Percentiles rank a stretch among this genome's conserved stretches.
Evolutionary conservation across 2,797 vertebrate species (phyloP).

Genomic region (Distichodus sexfasciatus): DNA sequence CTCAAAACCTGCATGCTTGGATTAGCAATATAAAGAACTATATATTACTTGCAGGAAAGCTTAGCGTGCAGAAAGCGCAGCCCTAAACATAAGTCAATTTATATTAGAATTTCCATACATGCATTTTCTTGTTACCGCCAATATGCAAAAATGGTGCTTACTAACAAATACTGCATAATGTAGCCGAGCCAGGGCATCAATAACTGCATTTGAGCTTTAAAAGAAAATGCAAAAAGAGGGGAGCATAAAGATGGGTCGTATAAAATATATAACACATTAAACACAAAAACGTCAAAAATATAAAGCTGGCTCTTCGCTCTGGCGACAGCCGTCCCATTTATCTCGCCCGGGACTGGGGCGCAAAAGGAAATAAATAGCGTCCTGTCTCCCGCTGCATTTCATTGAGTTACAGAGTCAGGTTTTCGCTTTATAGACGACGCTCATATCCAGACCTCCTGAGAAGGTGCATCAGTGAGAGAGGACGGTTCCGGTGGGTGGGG

Average conservation of each 20-base stretch:
- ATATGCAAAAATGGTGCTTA: conserved; percentile 99
- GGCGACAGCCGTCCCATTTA: conserved; percentile 74
- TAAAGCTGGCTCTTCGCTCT: conserved; percentile 74
- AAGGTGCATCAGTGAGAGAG: conserved; percentile 42
- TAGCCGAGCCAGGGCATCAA: conserved; percentile 92
- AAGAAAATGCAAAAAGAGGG: conserved; percentile 85
- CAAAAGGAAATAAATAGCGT: conserved; percentile 75
- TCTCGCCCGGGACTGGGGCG: conserved; percentile 64
- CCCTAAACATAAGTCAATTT: conserved; percentile 98
- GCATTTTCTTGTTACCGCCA: conserved; percentile 99
- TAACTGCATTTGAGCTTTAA: conserved; percentile 91
- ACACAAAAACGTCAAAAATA: conserved; percentile 83
- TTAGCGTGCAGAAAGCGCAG: conserved; percentile 91
- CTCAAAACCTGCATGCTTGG: conserved; percentile 77
- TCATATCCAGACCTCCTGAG: conserved; percentile 59
- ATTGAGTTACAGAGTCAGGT: conserved; percentile 75
- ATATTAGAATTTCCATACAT: conserved; percentile 99
- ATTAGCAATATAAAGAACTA: conserved; percentile 96
- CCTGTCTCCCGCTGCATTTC: conserved; percentile 70
- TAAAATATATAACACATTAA: conserved; percentile 81
- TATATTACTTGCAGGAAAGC: conserved; percentile 93
- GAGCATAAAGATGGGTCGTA: conserved; percentile 69
- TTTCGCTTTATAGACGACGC: conserved; percentile 66
- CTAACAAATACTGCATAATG: conserved; percentile 99
- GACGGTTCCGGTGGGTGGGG: no score